Evolutionary conservation across 2,113 vertebrate genomes (phyloP), one percentile per base, ranked within the genome.

Genomic region (Coracopsis vasa): DNA sequence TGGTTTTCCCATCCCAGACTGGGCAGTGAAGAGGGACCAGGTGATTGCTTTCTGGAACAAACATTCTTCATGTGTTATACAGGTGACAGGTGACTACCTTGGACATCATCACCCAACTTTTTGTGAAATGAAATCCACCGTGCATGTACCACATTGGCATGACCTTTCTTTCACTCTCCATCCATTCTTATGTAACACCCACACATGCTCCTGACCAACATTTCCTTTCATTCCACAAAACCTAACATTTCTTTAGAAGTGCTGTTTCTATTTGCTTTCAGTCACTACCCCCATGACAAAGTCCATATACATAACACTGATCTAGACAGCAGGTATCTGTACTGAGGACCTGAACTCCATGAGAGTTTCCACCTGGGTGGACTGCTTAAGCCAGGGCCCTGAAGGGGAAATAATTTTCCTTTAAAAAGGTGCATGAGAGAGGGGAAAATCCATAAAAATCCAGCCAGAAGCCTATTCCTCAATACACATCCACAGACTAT

Each of bases 161-260:
- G 0, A 69, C 16, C 29, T n/a, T 82, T 66, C 39, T 72, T 73
- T 39, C 29, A 47, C 41, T 60, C 44, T 51, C 44, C 39, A 65
- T 39, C 28, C 2, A 1, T 54, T 58, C 44, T 62, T 47, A 48
- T 0, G 0, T 27, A 50, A 56, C 21, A 53, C 41, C 44, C 23
- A 69, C n/a, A 37, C 4, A 8, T 4, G 9, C 9, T 16, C 11
- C 39, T 25, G 23, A 5, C 6, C 11, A 45, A 21, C 9, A n/a
- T 3, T 51, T 72, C 44, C 44, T 64, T 25, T 61, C 25, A 54
- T 77, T 50, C 61, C 44, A 25, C 48, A 89, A 69, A 74, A 85
- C 12, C 14, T 10, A 79, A 18, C 0, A 0, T 56, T 78, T 48
- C 33, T 61, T 81, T 33, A 47, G 35, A 58, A 82, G 65, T 20